phyloP scores from a whole-genome alignment of 2,113 vertebrate genomes.

The Ictalurus furcatus region DNA sequence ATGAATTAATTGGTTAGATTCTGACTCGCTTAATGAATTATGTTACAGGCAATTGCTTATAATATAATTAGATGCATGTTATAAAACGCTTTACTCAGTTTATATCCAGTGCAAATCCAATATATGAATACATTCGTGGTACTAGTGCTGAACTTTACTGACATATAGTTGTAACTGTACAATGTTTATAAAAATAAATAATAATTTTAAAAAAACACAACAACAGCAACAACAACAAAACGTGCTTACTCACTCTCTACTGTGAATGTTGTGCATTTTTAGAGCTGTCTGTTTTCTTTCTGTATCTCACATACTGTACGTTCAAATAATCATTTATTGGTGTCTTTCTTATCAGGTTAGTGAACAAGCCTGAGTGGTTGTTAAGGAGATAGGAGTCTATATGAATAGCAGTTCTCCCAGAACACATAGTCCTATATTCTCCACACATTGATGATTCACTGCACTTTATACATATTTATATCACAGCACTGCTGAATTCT shows the following conservation, averaged over 20 bases:
- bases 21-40: not conserved
- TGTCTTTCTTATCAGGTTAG: constrained; percentile 45
- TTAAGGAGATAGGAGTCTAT: constrained; percentile 51
- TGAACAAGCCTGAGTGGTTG: constrained; percentile 43
- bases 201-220: not conserved
- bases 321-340: constrained; percentile 6
- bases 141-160: not conserved
- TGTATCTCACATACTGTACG: not conserved
- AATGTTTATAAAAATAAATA: not conserved
- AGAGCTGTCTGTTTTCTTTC: not conserved
- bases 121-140: not conserved
- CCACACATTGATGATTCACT: no score
- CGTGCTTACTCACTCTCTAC: not conserved
- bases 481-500: no score
- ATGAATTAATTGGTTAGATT: not conserved
- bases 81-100: not conserved
- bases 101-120: not conserved
- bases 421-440: no score
- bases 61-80: not conserved
- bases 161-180: not conserved
- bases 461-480: no score
- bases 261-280: not conserved
- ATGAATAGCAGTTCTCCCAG: no score
- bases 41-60: not conserved
- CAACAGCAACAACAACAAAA: no score